These are phyloP conservation scores for Gadopsis marmoratus DNA, from an alignment of 2,797 vertebrate species.

Conservation along the genomic window DNA sequence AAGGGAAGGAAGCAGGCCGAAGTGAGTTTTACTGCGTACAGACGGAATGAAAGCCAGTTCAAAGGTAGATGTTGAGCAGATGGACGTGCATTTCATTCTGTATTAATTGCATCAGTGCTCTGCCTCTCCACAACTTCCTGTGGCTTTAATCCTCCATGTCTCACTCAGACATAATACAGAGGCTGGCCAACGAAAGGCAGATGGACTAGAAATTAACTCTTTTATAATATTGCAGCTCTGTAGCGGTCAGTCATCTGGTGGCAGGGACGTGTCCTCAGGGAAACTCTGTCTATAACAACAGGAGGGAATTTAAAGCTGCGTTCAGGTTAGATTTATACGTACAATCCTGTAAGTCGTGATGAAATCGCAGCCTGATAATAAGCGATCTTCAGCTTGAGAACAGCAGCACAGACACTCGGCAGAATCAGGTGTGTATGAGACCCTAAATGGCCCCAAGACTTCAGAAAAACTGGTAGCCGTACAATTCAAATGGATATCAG, in stretches of 20 bases:
- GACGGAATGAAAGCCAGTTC: neutral
- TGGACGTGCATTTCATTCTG: neutral
- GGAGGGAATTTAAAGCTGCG: too few species aligned
- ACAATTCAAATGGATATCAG: too few species aligned
- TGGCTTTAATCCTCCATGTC: neutral
- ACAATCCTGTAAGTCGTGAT: too few species aligned
- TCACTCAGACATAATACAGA: neutral
- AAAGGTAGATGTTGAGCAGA: conserved; percentile 4
- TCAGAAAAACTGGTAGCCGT: too few species aligned
- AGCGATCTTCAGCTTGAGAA: too few species aligned
- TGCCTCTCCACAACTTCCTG: conserved; percentile 13
- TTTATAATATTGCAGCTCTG: neutral
- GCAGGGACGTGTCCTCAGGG: neutral
- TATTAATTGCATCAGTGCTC: conserved; percentile 6
- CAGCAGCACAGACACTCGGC: too few species aligned
- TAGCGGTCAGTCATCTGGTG: neutral
- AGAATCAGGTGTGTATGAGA: too few species aligned
- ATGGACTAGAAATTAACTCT: neutral
- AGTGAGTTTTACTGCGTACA: neutral
- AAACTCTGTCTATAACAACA: neutral
- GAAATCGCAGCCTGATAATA: too few species aligned
- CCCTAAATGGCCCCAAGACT: too few species aligned
- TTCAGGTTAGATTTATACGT: too few species aligned
- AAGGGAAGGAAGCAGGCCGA: neutral
- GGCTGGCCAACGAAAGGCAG: neutral